Conservation (phyloP, 2,797 vertebrate genomes). For the Trachops cirrhosus region DNA sequence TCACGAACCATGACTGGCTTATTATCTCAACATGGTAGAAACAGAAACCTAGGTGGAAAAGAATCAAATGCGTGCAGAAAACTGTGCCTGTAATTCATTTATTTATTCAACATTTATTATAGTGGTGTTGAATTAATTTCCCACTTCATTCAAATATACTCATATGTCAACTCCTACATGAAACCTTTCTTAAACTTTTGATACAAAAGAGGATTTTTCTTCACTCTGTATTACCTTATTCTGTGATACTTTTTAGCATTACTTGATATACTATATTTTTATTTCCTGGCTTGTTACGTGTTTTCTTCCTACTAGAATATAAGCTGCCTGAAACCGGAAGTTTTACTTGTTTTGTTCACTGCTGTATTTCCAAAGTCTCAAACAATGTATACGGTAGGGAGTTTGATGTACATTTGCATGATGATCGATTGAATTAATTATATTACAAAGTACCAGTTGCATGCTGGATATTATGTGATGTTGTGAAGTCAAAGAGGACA, state of each 20-base stretch:
- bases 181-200: neutral
- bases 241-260: neutral
- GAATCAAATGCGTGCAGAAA: neutral
- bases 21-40: neutral
- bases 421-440: neutral
- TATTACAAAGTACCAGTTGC: neutral
- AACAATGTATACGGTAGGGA: neutral
- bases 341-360: neutral
- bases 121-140: neutral
- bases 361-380: neutral
- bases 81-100: neutral
- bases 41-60: neutral
- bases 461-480: neutral
- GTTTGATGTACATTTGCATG: neutral
- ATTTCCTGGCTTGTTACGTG: neutral
- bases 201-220: neutral
- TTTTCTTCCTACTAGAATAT: neutral
- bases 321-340: neutral
- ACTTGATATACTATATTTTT: neutral
- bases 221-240: neutral
- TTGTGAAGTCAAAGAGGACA: neutral
- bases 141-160: neutral
- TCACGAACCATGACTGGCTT: neutral
- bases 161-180: neutral
- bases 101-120: neutral